Percentiles rank a stretch among this genome's conserved stretches.
phyloP scores from a whole-genome alignment of 2,113 vertebrate species.

The Dissostichus mawsoni region DNA sequence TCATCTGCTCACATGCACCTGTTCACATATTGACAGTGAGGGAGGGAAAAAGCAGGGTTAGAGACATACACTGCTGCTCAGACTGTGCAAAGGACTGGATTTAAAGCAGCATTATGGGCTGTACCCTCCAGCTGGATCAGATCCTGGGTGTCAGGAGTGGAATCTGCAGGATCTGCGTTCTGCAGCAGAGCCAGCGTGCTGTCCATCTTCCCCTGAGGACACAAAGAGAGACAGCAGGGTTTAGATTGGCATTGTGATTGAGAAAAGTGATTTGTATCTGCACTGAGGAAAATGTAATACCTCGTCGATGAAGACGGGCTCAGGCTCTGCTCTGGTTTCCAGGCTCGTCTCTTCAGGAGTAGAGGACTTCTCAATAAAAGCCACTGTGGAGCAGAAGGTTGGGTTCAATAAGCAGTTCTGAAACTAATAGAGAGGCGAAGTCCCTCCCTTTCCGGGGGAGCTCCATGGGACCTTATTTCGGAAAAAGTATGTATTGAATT shows the following conservation, averaged over 20 bases:
- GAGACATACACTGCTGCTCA: not conserved
- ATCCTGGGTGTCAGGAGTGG: constrained; percentile 88
- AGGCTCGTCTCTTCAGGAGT: constrained; percentile 83
- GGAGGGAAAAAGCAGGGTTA: not conserved
- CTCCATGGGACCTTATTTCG: too few species aligned
- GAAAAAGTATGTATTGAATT: too few species aligned
- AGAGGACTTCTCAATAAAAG: constrained; percentile 82
- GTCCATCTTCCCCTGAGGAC: constrained; percentile 93
- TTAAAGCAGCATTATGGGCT: constrained; percentile 12
- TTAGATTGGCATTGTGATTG: not conserved
- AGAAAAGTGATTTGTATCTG: not conserved
- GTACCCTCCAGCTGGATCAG: constrained; percentile 95
- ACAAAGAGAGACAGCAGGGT: constrained; percentile 2
- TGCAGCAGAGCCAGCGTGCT: constrained; percentile 90
- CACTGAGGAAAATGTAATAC: constrained; percentile 69
- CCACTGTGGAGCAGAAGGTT: constrained; percentile 47
- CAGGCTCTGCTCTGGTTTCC: constrained; percentile 89
- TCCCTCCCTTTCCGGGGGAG: too few species aligned
- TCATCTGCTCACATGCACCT: constrained; percentile 98
- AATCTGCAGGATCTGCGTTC: constrained; percentile 93
- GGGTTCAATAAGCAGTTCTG: not conserved
- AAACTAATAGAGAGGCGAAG: not conserved
- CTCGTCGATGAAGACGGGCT: constrained; percentile 96
- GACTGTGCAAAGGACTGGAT: not conserved
- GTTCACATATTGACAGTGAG: constrained; percentile 55